phyloP scores from a whole-genome alignment of 2,888 invertebrate genomes.

The Ectobius pallidus region DNA sequence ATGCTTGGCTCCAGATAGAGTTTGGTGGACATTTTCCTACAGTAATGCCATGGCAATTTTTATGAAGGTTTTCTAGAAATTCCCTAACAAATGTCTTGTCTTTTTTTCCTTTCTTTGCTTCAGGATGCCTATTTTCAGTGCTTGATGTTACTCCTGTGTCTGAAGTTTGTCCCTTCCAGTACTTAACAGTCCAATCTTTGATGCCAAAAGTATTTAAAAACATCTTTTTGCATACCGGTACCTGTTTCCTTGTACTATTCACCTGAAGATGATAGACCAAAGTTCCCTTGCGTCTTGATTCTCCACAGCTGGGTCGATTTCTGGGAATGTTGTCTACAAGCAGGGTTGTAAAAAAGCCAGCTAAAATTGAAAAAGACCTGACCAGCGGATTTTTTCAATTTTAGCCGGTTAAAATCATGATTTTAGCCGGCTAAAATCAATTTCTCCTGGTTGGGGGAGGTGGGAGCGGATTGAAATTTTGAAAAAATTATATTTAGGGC shows the following conservation, averaged over 20 bases:
- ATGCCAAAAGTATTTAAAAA: constrained; percentile 24
- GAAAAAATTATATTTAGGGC: no score
- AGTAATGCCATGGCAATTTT: constrained; percentile 44
- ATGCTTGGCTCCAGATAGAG: constrained; percentile 45
- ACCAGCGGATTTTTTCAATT: no score
- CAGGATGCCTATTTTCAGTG: neutral
- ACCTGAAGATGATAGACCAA: constrained; percentile 14
- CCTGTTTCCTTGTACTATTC: neutral
- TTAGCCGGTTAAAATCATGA: no score
- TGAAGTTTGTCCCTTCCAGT: constrained; percentile 17
- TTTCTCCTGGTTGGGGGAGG: no score
- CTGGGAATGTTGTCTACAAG: neutral
- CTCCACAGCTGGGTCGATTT: neutral
- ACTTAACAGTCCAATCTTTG: constrained; percentile 20
- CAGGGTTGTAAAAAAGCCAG: no score
- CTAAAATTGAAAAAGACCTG: no score
- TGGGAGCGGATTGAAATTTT: no score
- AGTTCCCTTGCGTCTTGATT: constrained; percentile 15
- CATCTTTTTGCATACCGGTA: constrained; percentile 27
- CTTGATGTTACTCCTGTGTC: constrained; percentile 9
- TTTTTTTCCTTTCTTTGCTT: constrained; percentile 4
- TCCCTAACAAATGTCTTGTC: neutral
- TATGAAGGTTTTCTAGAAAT: constrained; percentile 12
- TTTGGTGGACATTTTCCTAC: constrained; percentile 43
- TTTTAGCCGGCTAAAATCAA: no score